Evolutionary conservation across 2,113 vertebrate genomes (phyloP), one percentile per base, ranked within the genome.

Genomic region (Osmerus eperlanus): DNA sequence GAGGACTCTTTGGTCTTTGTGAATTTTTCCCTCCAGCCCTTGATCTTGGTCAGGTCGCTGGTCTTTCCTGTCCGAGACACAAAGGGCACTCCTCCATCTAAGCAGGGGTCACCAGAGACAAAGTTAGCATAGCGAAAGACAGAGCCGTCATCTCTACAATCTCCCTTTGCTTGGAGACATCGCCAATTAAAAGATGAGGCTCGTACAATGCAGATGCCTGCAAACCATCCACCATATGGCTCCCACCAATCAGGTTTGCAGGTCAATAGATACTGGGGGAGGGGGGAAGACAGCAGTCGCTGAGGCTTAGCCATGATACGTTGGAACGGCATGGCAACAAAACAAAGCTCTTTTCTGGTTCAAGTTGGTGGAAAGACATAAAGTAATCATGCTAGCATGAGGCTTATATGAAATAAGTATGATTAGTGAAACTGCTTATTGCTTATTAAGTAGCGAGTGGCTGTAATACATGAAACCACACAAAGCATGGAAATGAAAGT

Each of bases 31-130:
- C 91, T 91, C 97, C 97, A 98, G 36, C 97, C 97, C 77, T 98
- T 99, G 71, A 98, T 97, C 87, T 98, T 96, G 23, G 93, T 98
- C 75, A 95, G 87, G 81, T 99, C 97, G 23, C 94, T 95, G 4
- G 97, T 98, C 83, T 98, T 98, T 66, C 97, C 96, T 65, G 97
- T 98, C 73, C 96, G 93, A 70, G 96, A 98, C 84, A 96, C 91
- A 88, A 98, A 98, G 60, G 92, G 87, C 77, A 94, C 88, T 14
- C 91, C 93, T 18, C 91, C 73, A 85, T 93, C 94, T 96, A 88
- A 66, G 85, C 84, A 87, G 82, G 47, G 75, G 77, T 8, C 41
- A 47, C 41, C 41, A 72, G 16, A 25, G 41, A 67, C 7, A 55
- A 91, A 87, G 68, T 80, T 81, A 23, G 59, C 4, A 61, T 12